These are phyloP conservation scores for Bombyx mandarina DNA, from an alignment of 1,140 invertebrate species.

Conservation along the genomic window DNA sequence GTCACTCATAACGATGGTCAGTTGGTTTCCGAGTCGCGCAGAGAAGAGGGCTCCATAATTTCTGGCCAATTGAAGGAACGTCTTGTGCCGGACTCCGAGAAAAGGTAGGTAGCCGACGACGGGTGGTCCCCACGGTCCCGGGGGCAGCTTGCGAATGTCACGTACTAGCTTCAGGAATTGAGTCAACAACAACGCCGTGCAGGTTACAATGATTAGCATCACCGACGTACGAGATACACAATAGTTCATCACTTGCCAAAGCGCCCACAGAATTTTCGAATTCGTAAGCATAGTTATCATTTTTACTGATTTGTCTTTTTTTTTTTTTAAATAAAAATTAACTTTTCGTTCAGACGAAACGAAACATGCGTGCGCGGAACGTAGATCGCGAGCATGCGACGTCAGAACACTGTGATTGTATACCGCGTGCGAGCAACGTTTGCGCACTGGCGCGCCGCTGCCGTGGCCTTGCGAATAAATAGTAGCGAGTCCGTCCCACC, in stretches of 20 bases:
- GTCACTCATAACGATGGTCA: slow-evolving; percentile 89
- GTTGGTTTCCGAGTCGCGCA: slow-evolving; percentile 82
- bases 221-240: slow-evolving; percentile 44
- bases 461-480: slow-evolving; percentile 68
- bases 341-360: slow-evolving; percentile 29
- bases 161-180: slow-evolving; percentile 72
- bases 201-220: slow-evolving; percentile 71
- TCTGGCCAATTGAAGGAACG: slow-evolving; percentile 80
- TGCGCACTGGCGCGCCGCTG: slow-evolving; percentile 61
- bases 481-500: slow-evolving; percentile 58
- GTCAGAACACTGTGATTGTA: slow-evolving; percentile 43
- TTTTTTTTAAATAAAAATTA: slow-evolving; percentile 15
- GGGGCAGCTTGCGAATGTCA: slow-evolving; percentile 77
- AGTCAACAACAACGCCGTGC: slow-evolving; percentile 49
- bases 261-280: slow-evolving; percentile 55
- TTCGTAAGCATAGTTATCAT: slow-evolving; percentile 52
- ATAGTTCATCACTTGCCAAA: slow-evolving; percentile 48
- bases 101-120: slow-evolving; percentile 87
- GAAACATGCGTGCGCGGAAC: slow-evolving; percentile 49
- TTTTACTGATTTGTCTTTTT: slow-evolving; percentile 30
- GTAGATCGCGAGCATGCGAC: slow-evolving; percentile 38
- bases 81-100: slow-evolving; percentile 84
- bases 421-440: slow-evolving; percentile 52
- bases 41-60: slow-evolving; percentile 88
- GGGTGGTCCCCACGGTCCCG: slow-evolving; percentile 88